These are phyloP conservation scores for Crematogaster levior DNA, from an alignment of 2,888 invertebrate genomes.

Conservation along the genomic window DNA sequence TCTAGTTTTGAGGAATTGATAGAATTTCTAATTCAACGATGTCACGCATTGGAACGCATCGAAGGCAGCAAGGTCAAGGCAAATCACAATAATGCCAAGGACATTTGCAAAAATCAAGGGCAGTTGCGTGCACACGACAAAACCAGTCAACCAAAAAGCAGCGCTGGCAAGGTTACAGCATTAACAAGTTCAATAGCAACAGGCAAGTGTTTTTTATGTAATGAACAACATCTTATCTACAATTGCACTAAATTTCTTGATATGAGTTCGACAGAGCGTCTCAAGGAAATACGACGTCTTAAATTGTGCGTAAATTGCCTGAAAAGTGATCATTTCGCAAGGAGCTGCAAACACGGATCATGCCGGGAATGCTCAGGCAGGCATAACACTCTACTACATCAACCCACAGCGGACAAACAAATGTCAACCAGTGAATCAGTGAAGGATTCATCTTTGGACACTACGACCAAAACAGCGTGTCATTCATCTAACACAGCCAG, in stretches of 20 bases:
- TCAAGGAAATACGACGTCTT: background rate
- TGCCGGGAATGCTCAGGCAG: background rate
- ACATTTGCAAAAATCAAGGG: no score
- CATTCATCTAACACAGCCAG: no score
- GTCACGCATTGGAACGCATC: no score
- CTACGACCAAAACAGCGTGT: no score
- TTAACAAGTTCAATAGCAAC: background rate
- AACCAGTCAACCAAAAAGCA: no score
- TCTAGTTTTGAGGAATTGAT: background rate
- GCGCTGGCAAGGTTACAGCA: background rate
- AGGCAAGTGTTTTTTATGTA: background rate
- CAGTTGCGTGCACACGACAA: no score
- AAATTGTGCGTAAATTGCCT: background rate
- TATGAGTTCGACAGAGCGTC: background rate
- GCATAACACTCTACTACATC: background rate
- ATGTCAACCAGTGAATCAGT: no score
- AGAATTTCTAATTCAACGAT: background rate
- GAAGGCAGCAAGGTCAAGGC: background rate
- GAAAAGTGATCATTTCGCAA: background rate
- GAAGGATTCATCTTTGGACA: no score
- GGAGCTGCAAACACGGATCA: background rate
- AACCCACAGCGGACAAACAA: no score
- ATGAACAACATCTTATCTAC: background rate
- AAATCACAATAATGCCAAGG: no score
- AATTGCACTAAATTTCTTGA: background rate